Evolutionary conservation across 92 coral and sea anemone genomes (phyloP).

Genomic region (Nematostella vectensis): DNA sequence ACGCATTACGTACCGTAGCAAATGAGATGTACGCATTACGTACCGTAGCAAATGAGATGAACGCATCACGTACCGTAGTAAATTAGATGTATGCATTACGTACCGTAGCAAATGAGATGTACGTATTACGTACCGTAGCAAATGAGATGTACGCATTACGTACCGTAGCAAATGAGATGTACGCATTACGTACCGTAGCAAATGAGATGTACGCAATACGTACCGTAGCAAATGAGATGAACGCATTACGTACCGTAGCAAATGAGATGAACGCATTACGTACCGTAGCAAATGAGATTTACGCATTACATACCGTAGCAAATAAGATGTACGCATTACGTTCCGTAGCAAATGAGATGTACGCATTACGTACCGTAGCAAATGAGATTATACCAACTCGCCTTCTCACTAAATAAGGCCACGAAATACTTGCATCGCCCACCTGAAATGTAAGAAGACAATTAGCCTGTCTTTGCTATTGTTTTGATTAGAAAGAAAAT

Average conservation of each 20-base stretch:
- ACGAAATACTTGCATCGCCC: constrained; percentile 45
- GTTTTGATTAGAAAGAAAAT: too few species aligned
- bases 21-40: constrained; percentile 17
- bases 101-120: constrained; percentile 54
- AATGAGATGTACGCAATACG: constrained; percentile 17
- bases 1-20: constrained; percentile 61
- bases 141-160: constrained; percentile 17
- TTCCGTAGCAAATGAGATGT: constrained; percentile 52
- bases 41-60: constrained; percentile 51
- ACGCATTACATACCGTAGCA: constrained; percentile 61
- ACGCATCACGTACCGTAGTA: constrained; percentile 72
- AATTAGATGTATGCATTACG: too few species aligned
- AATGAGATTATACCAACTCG: constrained; percentile 54
- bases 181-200: constrained; percentile 61
- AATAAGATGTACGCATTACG: constrained; percentile 17
- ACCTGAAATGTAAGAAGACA: constrained; percentile 16
- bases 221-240: constrained; percentile 54
- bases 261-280: constrained; percentile 17
- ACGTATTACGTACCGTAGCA: constrained; percentile 61
- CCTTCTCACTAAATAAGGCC: constrained; percentile 51
- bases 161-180: constrained; percentile 54
- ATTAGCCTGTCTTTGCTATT: too few species aligned
- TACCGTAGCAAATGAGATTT: constrained; percentile 53
- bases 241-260: constrained; percentile 61
- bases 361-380: constrained; percentile 61